Evolutionary conservation across 2,888 invertebrate genomes (phyloP), one percentile per base, ranked within the genome.

Genomic region (Clostera curtula): DNA sequence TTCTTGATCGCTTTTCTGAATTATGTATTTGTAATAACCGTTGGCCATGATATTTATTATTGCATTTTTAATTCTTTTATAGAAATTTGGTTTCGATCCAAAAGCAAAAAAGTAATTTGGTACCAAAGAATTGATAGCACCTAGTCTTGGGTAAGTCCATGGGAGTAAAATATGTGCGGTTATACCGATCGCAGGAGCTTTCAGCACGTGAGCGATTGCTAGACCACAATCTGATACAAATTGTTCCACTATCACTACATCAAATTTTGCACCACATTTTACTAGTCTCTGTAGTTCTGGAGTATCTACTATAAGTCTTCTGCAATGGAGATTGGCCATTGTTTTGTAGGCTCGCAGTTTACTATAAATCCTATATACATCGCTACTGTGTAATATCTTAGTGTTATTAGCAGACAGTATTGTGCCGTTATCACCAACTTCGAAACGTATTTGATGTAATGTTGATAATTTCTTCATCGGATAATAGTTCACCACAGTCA

Each of bases 211-310:
- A 1, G 84, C 85, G 24, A 88, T 55, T 1, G 83, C 87, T 39
- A 88, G 56, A 29, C 85, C 74, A 25, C 88, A 88, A 40, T 88
- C 87, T 0, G 85, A 74, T 25, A 77, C 80, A 40, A 88, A 88
- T 34, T 84, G 70, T 43, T 87, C 87, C 1, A 74, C 72, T 16
- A 88, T 62, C 1, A 87, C 60, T 7, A 87, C 35, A 48, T 90
- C 89, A 34, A 85, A 89, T 14, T 67, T 64, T 7, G 40, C 49
- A 9, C 47, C 43, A 0, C 61, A 57, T 9, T 47, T 28, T 35
- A 59, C 38, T 3, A 66, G 20, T 12, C 46, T 28, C 31, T 39
- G 43, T 11, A 64, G 41, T 20, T 49, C 39, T 29, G 29, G 16
- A 26, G 57, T 44, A 6, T 34, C 37, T 19, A 56, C 34, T 25